Conservation (phyloP, 1,140 invertebrate genomes). For the Philopotamus ludificatus region DNA sequence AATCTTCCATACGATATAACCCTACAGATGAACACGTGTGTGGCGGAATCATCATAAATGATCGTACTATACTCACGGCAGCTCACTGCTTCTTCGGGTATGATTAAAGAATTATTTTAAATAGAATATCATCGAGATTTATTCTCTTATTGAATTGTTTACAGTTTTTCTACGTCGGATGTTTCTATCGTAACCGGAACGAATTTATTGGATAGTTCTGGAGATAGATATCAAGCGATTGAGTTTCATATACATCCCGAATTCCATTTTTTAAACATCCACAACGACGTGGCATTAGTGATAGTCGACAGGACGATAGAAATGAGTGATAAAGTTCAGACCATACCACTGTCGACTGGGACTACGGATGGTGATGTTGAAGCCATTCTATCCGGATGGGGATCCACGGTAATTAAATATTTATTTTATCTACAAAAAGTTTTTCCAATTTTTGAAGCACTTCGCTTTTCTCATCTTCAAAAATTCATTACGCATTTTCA, state of each 20-base stretch:
- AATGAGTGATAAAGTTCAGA: constrained; percentile 47
- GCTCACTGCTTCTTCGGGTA: constrained; percentile 55
- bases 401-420: too few species aligned
- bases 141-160: not conserved
- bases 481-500: too few species aligned
- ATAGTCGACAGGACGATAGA: constrained; percentile 49
- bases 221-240: constrained; percentile 52
- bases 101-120: not conserved
- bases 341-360: constrained; percentile 46
- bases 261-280: constrained; percentile 50
- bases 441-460: too few species aligned
- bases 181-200: constrained; percentile 55
- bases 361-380: constrained; percentile 47
- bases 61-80: constrained; percentile 55
- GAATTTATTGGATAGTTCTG: constrained; percentile 52
- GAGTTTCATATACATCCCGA: constrained; percentile 52
- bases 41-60: constrained; percentile 54
- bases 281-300: constrained; percentile 59
- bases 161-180: constrained; percentile 41
- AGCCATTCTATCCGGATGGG: constrained; percentile 55
- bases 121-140: not conserved
- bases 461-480: too few species aligned
- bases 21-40: constrained; percentile 52
- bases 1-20: constrained; percentile 49
- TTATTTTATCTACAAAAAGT: too few species aligned